phyloP scores from a whole-genome alignment of 1,140 invertebrate genomes.

The Drosophila nasuta region DNA sequence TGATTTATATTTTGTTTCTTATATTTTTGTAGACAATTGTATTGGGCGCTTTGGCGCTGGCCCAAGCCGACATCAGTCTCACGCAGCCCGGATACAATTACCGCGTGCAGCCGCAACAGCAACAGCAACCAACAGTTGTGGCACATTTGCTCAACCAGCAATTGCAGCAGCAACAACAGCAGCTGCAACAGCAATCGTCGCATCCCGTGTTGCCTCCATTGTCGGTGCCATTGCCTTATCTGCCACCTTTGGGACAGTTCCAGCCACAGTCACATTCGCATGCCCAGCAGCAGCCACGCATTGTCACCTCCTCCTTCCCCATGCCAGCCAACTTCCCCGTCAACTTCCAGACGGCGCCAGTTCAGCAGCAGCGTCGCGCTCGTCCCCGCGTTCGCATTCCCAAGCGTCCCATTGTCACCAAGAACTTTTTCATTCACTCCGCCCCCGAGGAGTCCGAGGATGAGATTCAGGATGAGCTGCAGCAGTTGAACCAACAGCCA shows the following conservation, averaged over 20 bases:
- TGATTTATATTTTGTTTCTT: constrained; percentile 6
- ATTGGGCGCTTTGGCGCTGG: constrained; percentile 59
- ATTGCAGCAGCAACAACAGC: constrained; percentile 59
- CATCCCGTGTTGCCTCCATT: constrained; percentile 63
- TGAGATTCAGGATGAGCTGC: constrained; percentile 77
- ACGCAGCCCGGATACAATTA: constrained; percentile 75
- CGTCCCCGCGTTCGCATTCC: constrained; percentile 69
- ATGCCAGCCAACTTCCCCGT: constrained; percentile 71
- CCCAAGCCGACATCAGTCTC: constrained; percentile 69
- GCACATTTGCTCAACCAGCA: constrained; percentile 69
- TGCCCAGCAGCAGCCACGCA: constrained; percentile 34
- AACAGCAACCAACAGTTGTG: constrained; percentile 55
- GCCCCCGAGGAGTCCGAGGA: constrained; percentile 83
- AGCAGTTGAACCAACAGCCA: constrained; percentile 73
- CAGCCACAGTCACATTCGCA: not conserved
- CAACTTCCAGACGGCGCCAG: constrained; percentile 71
- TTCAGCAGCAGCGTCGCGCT: constrained; percentile 62
- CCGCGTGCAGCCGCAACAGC: constrained; percentile 56
- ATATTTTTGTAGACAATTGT: constrained; percentile 61
- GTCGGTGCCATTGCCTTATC: constrained; percentile 57
- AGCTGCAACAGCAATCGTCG: constrained; percentile 44
- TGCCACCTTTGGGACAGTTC: constrained; percentile 62
- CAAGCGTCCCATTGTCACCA: constrained; percentile 80
- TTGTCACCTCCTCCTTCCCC: constrained; percentile 46
- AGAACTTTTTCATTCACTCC: constrained; percentile 82